phyloP scores from a whole-genome alignment of 1,140 invertebrate species.

The Aphis craccivora region DNA sequence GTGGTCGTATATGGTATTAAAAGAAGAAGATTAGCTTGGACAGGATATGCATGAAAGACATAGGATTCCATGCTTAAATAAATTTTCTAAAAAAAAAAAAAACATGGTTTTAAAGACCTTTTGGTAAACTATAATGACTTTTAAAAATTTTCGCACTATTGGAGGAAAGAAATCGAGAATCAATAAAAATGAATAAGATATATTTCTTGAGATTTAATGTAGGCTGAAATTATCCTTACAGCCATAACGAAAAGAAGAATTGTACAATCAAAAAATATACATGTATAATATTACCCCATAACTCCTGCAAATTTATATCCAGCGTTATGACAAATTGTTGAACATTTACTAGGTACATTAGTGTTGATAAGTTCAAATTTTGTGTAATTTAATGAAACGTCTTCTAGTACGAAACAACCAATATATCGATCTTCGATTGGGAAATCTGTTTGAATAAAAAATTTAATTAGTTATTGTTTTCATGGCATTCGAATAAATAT shows the following conservation, averaged over 20 bases:
- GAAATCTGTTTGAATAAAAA: constrained; percentile 24
- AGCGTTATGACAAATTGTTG: constrained; percentile 58
- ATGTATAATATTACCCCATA: not conserved
- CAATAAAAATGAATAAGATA: not conserved
- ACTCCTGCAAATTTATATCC: constrained; percentile 56
- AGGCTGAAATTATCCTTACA: no score
- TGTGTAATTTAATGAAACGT: not conserved
- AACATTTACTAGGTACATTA: constrained; percentile 59
- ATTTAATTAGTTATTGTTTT: not conserved
- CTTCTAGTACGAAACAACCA: constrained; percentile 60
- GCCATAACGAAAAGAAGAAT: not conserved
- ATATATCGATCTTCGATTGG: not conserved
- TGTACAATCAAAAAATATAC: not conserved
- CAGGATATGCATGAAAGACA: no score
- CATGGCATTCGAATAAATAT: not conserved
- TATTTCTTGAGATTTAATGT: no score
- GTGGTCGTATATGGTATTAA: not conserved
- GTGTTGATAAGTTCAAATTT: constrained; percentile 59
- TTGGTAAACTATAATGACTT: not conserved
- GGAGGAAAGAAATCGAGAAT: not conserved
- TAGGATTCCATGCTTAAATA: not conserved
- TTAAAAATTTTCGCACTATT: no score
- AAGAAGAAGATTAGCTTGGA: not conserved
- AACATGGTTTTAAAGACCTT: not conserved
- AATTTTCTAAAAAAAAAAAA: not conserved